Base-by-base conservation (phyloP, 2,888 invertebrate genomes). In the Tridacna crocea region DNA sequence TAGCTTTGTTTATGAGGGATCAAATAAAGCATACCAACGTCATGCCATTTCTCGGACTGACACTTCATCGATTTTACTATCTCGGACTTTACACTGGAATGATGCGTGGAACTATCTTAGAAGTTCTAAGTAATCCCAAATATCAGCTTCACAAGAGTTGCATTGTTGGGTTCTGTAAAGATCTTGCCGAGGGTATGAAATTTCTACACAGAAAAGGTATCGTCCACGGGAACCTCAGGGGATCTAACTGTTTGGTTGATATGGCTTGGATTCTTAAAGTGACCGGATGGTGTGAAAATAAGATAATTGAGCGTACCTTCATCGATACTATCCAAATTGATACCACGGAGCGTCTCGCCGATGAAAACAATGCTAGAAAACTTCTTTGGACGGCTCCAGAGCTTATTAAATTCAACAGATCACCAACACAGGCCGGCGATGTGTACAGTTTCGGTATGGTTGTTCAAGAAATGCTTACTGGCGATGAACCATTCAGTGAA, bases 371-470 rank as follows among this genome's bases (percentile, higher is more conserved):
- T 22, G 72, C 70, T 19, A 87, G 82, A 47, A 78, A 74, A 19
- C 83, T 80, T 4, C 91, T 92, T 77, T 93, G 92, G 92, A 86
- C 85, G 11, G 92, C 93, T 0, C 93, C 93, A 0, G 93, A 93
- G 81, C 72, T 92, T 4, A 72, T 93, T 17, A 80, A 85, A 70
- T 90, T 88, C 55, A 77, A 77, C 22, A 72, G 82, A 22, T 65
- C 70, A 13, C 90, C 90, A 10, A 84, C 89, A 6, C 61, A 55
- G 2, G 81, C 85, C 0, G 73, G 82, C 0, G 93, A 93, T 79
- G 89, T 92, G 12, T 93, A 91, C 83, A 93, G 93, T 76, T 93
- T 92, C 70, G 88, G 88, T 4, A 93, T 93, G 36, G 89, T 93
- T 15, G 81, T 93, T 15, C 90, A 91, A 73, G 93, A 94, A 81